phyloP scores from a whole-genome alignment of 2,888 invertebrate species.

The Orthonevra nobilis region DNA sequence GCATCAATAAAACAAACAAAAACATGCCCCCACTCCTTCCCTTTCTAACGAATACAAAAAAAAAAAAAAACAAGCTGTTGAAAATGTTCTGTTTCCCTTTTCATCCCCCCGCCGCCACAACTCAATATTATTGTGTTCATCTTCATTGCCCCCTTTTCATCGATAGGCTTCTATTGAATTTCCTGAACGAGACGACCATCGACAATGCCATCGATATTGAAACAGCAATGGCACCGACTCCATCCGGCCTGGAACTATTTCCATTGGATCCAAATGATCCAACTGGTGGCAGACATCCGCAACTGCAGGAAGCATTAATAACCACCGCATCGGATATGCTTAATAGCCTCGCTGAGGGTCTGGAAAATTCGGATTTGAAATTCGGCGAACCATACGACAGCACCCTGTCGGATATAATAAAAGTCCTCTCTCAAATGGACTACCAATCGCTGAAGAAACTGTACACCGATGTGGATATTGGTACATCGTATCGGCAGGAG shows the following conservation, averaged over 20 bases:
- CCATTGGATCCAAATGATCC: conserved; percentile 77
- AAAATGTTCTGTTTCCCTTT: conserved; percentile 47
- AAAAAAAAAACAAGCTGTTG: conserved; percentile 48
- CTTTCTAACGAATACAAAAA: not conserved
- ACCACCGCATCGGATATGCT: conserved; percentile 75
- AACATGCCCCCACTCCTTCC: not conserved
- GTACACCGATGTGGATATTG: conserved; percentile 83
- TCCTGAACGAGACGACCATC: conserved; percentile 78
- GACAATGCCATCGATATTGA: conserved; percentile 79
- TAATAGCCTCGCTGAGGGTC: conserved; percentile 77
- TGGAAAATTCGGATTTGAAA: conserved; percentile 78
- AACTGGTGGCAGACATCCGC: conserved; percentile 79
- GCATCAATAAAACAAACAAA: conserved; percentile 39
- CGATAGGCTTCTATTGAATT: conserved; percentile 76
- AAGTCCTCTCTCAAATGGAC: conserved; percentile 78
- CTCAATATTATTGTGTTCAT: no score
- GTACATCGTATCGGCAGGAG: conserved; percentile 88
- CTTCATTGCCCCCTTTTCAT: conserved; percentile 1
- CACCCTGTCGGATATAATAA: conserved; percentile 78
- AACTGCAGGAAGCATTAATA: conserved; percentile 77
- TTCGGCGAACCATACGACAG: conserved; percentile 79
- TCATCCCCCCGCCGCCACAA: not conserved
- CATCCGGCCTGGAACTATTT: conserved; percentile 75
- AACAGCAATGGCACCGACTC: conserved; percentile 77
- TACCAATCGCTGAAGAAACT: conserved; percentile 79